Conservation (phyloP, 2,888 invertebrate species). For the Pristionchus fissidentatus region DNA sequence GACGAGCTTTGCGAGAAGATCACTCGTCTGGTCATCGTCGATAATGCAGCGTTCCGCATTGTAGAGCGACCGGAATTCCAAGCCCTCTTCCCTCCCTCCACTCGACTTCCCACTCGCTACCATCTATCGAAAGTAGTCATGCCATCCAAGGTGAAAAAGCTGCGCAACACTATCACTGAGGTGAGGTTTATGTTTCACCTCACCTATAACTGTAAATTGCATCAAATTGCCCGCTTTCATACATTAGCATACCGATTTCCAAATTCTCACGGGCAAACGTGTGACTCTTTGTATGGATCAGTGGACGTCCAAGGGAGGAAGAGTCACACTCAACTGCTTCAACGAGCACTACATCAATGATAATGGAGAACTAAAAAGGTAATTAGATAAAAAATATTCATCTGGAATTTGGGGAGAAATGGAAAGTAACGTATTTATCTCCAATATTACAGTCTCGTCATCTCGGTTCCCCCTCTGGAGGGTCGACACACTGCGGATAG, state of each 20-base stretch:
- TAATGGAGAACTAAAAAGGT: slow-evolving; percentile 7
- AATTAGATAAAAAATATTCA: too few relatives aligned
- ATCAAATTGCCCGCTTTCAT: not conserved
- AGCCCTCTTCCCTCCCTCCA: not conserved
- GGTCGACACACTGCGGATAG: slow-evolving; percentile 14
- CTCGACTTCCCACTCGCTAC: slow-evolving; percentile 29
- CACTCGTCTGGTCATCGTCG: not conserved
- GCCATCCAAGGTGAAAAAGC: not conserved
- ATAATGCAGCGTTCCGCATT: not conserved
- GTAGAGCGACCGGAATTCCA: slow-evolving; percentile 20
- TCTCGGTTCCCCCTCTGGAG: not conserved
- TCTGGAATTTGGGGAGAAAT: not conserved
- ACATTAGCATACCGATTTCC: not conserved
- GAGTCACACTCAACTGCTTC: not conserved
- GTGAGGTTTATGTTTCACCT: not conserved
- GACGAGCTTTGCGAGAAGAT: slow-evolving; percentile 5
- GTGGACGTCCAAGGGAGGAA: slow-evolving; percentile 11
- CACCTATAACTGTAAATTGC: too few relatives aligned
- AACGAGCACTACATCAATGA: not conserved
- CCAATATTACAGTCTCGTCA: not conserved
- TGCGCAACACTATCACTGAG: not conserved
- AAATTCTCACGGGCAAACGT: not conserved
- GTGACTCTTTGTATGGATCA: not conserved
- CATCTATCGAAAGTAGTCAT: slow-evolving; percentile 1
- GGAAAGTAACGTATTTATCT: too few relatives aligned